Evolutionary conservation across 2,113 vertebrate species (phyloP).

Genomic region (Pseudopipra pipra): DNA sequence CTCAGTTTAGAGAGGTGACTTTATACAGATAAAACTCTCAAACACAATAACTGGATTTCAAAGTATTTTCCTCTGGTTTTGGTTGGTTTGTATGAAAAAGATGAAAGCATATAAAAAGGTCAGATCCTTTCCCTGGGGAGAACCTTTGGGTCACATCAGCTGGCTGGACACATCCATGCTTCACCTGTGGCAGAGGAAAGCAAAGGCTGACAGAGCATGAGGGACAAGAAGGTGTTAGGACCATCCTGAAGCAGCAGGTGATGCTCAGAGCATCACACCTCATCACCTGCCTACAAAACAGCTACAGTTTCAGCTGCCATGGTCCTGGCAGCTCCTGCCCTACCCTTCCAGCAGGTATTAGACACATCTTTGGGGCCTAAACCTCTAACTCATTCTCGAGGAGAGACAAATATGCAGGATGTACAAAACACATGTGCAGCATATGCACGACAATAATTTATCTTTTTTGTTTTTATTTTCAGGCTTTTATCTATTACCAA

Average conservation of each 20-base stretch:
- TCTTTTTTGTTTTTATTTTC: not conserved
- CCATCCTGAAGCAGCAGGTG: not conserved
- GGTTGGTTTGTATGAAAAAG: not conserved
- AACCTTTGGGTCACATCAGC: too few relatives aligned
- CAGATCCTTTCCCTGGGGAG: not conserved
- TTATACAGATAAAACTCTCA: not conserved
- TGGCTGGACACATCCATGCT: not conserved
- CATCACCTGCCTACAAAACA: not conserved
- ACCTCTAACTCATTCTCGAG: not conserved
- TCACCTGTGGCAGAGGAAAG: not conserved
- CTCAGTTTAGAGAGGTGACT: not conserved
- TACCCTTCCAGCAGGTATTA: not conserved
- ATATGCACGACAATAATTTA: too few relatives aligned
- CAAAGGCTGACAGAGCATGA: not conserved
- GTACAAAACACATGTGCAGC: not conserved
- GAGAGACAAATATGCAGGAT: not conserved
- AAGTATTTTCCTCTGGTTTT: not conserved
- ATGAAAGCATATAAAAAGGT: not conserved
- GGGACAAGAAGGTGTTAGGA: not conserved
- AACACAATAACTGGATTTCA: not conserved
- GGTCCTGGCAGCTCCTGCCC: not conserved
- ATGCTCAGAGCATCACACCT: not conserved
- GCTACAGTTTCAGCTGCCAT: not conserved
- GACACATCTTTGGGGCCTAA: not conserved
- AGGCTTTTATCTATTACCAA: not conserved